Percentiles rank a stretch among this genome's conserved stretches.
Conservation (phyloP, 2,113 vertebrate genomes). For the Merops nubicus region DNA sequence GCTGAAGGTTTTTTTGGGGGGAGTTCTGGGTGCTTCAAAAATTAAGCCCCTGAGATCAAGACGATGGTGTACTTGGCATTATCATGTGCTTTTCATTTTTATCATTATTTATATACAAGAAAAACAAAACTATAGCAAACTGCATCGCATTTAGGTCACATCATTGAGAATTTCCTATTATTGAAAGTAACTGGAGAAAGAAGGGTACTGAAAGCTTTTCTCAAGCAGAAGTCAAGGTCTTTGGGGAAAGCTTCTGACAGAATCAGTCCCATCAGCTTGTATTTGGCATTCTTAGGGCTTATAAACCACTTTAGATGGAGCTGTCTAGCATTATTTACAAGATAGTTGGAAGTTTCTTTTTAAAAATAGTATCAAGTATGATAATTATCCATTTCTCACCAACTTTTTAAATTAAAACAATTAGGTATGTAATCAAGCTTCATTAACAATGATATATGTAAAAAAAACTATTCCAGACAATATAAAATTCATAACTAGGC, state of each 20-base stretch:
- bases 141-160: not conserved
- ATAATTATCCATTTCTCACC: not conserved
- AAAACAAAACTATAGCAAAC: not conserved
- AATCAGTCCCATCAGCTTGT: not conserved
- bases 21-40: not conserved
- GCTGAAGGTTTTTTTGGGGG: not conserved
- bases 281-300: not conserved
- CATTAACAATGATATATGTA: not conserved
- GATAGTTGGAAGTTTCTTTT: not conserved
- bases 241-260: not conserved
- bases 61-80: accelerated
- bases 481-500: not conserved
- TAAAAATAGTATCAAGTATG: not conserved
- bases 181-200: too few species aligned
- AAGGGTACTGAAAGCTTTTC: not conserved
- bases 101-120: not conserved
- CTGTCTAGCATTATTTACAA: not conserved
- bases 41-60: not conserved
- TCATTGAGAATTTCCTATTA: not conserved
- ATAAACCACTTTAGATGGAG: not conserved
- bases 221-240: not conserved
- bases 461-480: not conserved
- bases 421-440: not conserved
- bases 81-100: not conserved
- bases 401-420: not conserved